Conservation (phyloP, 2,888 invertebrate genomes). For the Actias luna region DNA sequence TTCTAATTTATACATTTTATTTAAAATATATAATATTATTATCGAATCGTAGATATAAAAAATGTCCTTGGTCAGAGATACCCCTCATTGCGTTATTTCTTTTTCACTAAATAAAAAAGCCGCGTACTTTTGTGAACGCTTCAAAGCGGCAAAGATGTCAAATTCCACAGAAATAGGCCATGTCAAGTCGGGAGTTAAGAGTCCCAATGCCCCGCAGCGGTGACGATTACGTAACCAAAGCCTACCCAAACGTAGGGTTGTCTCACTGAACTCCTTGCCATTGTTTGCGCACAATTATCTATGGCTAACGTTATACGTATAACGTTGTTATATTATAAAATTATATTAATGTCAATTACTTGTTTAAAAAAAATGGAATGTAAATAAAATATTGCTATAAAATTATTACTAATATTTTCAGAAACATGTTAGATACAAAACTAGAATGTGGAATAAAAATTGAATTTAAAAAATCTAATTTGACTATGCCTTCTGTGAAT, state of each 20-base stretch:
- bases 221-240: conserved; percentile 73
- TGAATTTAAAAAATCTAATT: no score
- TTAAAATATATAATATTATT: not conserved
- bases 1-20: not conserved
- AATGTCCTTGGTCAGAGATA: not conserved
- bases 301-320: no score
- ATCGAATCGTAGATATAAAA: not conserved
- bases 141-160: conserved; percentile 62
- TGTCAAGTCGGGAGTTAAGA: conserved; percentile 73
- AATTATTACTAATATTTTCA: no score
- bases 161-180: conserved; percentile 70
- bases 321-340: no score
- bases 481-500: no score
- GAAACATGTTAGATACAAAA: no score
- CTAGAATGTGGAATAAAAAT: no score
- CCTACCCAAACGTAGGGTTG: conserved; percentile 55
- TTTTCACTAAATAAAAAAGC: conserved; percentile 8
- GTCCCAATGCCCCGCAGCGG: conserved; percentile 64
- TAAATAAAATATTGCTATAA: no score
- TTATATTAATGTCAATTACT: no score
- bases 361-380: no score
- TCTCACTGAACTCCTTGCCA: conserved; percentile 13
- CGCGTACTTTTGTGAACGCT: conserved; percentile 15
- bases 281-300: not conserved
- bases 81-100: conserved; percentile 10